phyloP scores from a whole-genome alignment of 2,888 invertebrate genomes.

The Parnassius mnemosyne region DNA sequence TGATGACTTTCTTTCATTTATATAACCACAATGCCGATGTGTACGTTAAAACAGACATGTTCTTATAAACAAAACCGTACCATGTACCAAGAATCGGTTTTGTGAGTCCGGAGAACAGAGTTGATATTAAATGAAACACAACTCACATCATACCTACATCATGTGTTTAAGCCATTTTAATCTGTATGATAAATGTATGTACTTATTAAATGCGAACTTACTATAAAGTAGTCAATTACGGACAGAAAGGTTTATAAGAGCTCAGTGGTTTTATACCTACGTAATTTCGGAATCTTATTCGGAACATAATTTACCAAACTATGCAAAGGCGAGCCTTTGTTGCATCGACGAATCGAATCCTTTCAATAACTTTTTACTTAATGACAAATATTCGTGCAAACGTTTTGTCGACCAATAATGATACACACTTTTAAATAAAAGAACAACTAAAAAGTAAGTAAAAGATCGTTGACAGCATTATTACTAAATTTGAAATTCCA shows the following conservation, averaged over 20 bases:
- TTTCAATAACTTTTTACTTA: too few species aligned
- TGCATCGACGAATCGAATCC: too few species aligned
- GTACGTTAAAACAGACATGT: conserved; percentile 47
- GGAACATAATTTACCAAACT: conserved; percentile 7
- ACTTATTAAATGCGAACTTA: not conserved
- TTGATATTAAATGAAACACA: conserved; percentile 20
- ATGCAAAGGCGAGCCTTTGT: not conserved
- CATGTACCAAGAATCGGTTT: conserved; percentile 39
- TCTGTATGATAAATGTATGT: not conserved
- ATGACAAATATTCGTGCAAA: too few species aligned
- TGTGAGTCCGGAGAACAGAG: conserved; percentile 26
- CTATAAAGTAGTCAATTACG: not conserved
- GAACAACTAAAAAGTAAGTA: too few species aligned
- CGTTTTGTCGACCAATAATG: too few species aligned
- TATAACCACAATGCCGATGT: conserved; percentile 41
- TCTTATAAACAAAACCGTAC: conserved; percentile 48
- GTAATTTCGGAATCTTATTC: not conserved
- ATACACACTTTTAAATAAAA: too few species aligned
- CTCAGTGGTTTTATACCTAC: not conserved
- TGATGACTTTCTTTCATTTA: conserved; percentile 53
- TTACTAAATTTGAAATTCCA: conserved; percentile 2
- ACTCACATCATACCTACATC: conserved; percentile 5
- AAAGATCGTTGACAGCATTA: not conserved
- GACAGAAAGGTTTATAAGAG: conserved; percentile 8
- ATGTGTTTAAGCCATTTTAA: conserved; percentile 9